These are phyloP conservation scores for Acanthiza pusilla DNA, from an alignment of 2,797 vertebrate species.

Conservation along the genomic window DNA sequence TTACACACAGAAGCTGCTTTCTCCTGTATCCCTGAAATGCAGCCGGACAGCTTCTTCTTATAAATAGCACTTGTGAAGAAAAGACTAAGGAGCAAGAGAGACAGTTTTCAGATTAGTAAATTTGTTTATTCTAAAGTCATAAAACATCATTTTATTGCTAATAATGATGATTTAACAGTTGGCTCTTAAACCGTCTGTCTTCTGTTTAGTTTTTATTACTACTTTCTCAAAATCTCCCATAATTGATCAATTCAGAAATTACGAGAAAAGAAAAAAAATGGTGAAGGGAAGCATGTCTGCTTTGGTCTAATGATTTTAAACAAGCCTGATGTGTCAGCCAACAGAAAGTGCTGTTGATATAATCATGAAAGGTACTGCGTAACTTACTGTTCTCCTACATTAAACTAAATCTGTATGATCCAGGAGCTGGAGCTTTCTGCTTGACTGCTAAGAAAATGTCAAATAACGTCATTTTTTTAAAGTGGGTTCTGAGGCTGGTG, in stretches of 20 bases:
- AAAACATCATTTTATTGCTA: slow-evolving; percentile 8
- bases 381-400: neutral
- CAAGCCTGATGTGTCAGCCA: slow-evolving; percentile 30
- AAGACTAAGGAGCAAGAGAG: neutral
- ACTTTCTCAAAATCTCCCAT: slow-evolving; percentile 34
- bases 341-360: slow-evolving; percentile 44
- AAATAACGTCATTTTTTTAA: slow-evolving; percentile 2
- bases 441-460: slow-evolving; percentile 24
- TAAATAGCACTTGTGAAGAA: neutral
- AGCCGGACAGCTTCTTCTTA: neutral
- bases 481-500: neutral
- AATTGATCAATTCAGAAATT: slow-evolving; percentile 59
- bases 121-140: slow-evolving; percentile 30
- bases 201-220: neutral
- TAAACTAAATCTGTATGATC: slow-evolving; percentile 3
- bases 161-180: slow-evolving; percentile 32
- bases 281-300: slow-evolving; percentile 15
- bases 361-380: neutral
- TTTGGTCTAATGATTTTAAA: slow-evolving; percentile 49
- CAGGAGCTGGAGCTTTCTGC: slow-evolving; percentile 7
- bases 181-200: neutral
- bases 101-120: slow-evolving; percentile 16
- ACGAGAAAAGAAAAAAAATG: neutral
- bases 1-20: slow-evolving; percentile 35
- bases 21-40: slow-evolving; percentile 4